These are phyloP conservation scores for Scaptomyza graminum DNA, from an alignment of 1,140 invertebrate genomes.

Conservation along the genomic window DNA sequence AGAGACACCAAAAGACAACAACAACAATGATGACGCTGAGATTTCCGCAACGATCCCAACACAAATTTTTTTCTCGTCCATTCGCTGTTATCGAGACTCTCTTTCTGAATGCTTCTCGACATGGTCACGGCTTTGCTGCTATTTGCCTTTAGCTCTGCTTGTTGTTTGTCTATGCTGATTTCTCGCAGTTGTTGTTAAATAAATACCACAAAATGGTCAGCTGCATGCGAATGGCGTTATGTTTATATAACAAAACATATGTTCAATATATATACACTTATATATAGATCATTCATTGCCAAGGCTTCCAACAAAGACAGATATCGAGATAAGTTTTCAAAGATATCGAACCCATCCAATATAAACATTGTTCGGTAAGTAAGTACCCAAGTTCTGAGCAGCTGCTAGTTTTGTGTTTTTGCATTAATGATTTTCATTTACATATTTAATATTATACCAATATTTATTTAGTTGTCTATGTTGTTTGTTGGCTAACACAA, in stretches of 20 bases:
- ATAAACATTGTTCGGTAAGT: background rate
- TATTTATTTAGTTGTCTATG: conserved; percentile 5
- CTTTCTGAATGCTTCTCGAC: conserved; percentile 21
- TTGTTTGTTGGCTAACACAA: background rate
- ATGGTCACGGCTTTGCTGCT: conserved; percentile 75
- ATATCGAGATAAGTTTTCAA: conserved; percentile 14
- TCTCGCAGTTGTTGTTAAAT: conserved; percentile 54
- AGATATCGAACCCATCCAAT: conserved; percentile 5
- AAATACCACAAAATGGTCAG: conserved; percentile 56
- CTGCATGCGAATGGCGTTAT: conserved; percentile 26
- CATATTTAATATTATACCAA: background rate
- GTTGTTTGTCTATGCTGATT: conserved; percentile 67
- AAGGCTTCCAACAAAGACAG: conserved; percentile 28
- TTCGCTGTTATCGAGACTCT: conserved; percentile 55
- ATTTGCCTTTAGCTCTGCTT: conserved; percentile 41
- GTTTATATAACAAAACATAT: conserved; percentile 17
- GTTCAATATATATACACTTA: background rate
- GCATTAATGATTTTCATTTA: background rate
- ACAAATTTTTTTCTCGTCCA: conserved; percentile 11
- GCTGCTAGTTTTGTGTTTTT: background rate
- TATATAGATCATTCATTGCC: conserved; percentile 20
- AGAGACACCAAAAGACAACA: conserved; percentile 20
- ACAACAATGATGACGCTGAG: background rate
- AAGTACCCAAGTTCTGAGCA: background rate
- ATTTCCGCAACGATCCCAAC: conserved; percentile 1